Percentiles rank a stretch among this genome's conserved stretches.
Evolutionary conservation across 2,113 vertebrate genomes (phyloP).

Genomic region (Psilopogon haemacephalus): DNA sequence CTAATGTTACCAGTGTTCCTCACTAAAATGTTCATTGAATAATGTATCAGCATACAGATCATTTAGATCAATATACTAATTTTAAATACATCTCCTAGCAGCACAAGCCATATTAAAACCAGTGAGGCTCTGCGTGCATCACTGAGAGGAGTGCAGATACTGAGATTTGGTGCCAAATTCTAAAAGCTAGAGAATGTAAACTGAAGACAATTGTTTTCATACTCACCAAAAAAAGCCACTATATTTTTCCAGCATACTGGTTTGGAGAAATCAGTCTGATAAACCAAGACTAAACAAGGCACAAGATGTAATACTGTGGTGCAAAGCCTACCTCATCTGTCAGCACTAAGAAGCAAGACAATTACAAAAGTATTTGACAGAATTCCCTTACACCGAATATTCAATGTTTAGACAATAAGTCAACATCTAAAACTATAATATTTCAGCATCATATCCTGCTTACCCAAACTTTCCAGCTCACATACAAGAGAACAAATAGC

Average conservation of each 20-base stretch:
- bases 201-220: not conserved
- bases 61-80: not conserved
- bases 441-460: not conserved
- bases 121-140: not conserved
- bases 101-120: not conserved
- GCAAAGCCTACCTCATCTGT: not conserved
- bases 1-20: not conserved
- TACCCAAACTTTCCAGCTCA: not conserved
- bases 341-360: not conserved
- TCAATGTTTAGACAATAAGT: not conserved
- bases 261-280: not conserved
- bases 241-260: not conserved
- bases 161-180: not conserved
- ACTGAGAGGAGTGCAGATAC: not conserved
- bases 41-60: not conserved
- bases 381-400: not conserved
- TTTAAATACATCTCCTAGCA: not conserved
- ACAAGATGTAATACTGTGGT: fast-evolving
- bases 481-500: not conserved
- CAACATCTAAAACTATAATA: not conserved
- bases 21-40: not conserved
- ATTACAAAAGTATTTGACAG: not conserved
- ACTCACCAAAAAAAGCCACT: not conserved
- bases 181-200: not conserved
- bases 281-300: not conserved